These are phyloP conservation scores for Platysteira castanea DNA, from an alignment of 2,113 vertebrate genomes.

Conservation along the genomic window DNA sequence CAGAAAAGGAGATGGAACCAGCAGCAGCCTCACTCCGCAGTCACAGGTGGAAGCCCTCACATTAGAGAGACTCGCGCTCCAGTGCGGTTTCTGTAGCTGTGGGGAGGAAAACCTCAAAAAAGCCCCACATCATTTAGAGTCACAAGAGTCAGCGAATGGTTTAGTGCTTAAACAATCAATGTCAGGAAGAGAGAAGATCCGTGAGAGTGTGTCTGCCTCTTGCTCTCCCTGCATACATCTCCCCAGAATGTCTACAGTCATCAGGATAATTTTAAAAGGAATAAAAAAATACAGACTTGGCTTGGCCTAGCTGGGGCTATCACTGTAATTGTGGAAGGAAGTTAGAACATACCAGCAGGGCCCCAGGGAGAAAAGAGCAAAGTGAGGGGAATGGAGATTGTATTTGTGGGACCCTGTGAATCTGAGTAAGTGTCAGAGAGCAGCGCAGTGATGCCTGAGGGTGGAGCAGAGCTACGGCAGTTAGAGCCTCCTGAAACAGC, in stretches of 20 bases:
- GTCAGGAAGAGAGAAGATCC: constrained; percentile 61
- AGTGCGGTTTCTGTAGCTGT: constrained; percentile 67
- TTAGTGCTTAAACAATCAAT: constrained; percentile 70
- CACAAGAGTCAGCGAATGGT: constrained; percentile 49
- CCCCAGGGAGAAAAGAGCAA: constrained; percentile 21
- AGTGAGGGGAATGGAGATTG: neutral
- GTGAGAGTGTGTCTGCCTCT: constrained; percentile 17
- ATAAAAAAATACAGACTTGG: neutral
- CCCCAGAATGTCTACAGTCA: constrained; percentile 36
- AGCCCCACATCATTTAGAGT: constrained; percentile 55
- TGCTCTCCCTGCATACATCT: constrained; percentile 12
- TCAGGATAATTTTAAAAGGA: constrained; percentile 34
- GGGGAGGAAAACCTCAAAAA: constrained; percentile 69
- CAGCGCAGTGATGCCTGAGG: neutral
- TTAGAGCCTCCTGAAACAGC: neutral
- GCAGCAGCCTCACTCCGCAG: constrained; percentile 29
- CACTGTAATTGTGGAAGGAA: constrained; percentile 55
- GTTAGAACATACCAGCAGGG: constrained; percentile 16
- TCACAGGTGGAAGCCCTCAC: constrained; percentile 66
- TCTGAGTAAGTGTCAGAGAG: neutral
- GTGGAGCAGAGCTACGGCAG: neutral
- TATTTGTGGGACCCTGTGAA: constrained; percentile 21
- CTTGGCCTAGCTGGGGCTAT: constrained; percentile 41
- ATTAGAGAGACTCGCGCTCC: constrained; percentile 44
- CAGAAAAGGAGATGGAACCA: constrained; percentile 55